Conservation (phyloP, 2,113 vertebrate species). For the Mesitornis unicolor region DNA sequence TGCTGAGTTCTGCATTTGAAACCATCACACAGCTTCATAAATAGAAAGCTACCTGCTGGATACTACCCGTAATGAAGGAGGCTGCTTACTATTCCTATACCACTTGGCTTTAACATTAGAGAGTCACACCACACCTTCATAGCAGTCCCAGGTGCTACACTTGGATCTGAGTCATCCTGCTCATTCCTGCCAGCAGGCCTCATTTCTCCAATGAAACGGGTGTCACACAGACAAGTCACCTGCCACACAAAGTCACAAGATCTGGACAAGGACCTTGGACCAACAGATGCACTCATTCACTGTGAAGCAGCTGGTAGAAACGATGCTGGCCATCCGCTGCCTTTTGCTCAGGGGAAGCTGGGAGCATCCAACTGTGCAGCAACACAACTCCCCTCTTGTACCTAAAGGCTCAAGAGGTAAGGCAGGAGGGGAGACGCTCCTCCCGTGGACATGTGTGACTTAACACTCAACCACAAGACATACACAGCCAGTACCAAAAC, state of each 20-base stretch:
- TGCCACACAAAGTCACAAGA: not conserved
- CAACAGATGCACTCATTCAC: not conserved
- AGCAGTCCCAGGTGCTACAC: not conserved
- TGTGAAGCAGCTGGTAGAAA: not conserved
- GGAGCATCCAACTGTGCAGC: accelerated
- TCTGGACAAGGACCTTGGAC: not conserved
- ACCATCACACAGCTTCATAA: not conserved
- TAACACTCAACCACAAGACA: not conserved
- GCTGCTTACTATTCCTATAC: not conserved
- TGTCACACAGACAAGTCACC: not conserved
- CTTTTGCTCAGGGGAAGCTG: not conserved
- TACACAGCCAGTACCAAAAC: not conserved
- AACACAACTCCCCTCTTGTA: not conserved
- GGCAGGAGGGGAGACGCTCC: not conserved
- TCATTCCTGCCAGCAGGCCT: not conserved
- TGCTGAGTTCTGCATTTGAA: not conserved
- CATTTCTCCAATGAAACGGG: not conserved
- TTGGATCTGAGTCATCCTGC: not conserved
- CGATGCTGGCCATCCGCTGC: not conserved
- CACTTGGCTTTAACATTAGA: not conserved
- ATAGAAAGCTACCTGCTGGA: not conserved
- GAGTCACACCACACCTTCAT: not conserved
- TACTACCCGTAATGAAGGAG: not conserved
- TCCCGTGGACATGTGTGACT: accelerated
- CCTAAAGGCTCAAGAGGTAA: not conserved